These are phyloP conservation scores for Stichodactyla helianthus DNA, from an alignment of 64 coral and sea anemone species.

Conservation along the genomic window DNA sequence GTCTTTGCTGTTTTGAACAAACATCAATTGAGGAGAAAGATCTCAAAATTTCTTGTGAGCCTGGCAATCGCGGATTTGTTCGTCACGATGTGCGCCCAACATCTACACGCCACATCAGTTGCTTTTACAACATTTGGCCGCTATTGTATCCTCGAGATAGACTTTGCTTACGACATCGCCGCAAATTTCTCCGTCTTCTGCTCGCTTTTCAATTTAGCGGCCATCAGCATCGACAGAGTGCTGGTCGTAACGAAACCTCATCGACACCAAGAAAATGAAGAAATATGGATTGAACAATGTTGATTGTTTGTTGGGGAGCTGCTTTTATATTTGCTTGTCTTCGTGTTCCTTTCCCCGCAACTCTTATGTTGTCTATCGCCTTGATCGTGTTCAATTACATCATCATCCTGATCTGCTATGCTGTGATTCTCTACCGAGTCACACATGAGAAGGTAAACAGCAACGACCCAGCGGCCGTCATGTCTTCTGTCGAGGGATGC, in stretches of 20 bases:
- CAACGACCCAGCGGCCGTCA: not conserved
- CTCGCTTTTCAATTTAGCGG: conserved; percentile 17
- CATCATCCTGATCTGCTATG: conserved; percentile 12
- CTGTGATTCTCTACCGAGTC: not conserved
- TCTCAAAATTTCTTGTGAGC: conserved; percentile 25
- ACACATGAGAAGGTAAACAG: not conserved
- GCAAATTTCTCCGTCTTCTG: conserved; percentile 18
- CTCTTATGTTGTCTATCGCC: not conserved
- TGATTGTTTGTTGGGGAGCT: conserved; percentile 12
- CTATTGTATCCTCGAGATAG: conserved; percentile 5
- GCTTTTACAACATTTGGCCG: not conserved
- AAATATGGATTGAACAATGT: conserved; percentile 19
- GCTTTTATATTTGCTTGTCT: conserved; percentile 1
- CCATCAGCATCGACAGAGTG: conserved; percentile 30
- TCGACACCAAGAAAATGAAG: not conserved
- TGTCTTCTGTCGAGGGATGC: not conserved
- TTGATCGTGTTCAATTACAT: not conserved
- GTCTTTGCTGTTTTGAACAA: conserved; percentile 19
- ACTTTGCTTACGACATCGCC: conserved; percentile 13
- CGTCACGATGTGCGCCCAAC: conserved; percentile 18
- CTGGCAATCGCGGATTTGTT: conserved; percentile 36
- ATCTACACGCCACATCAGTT: not conserved
- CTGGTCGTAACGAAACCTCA: conserved; percentile 21
- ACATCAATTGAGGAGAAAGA: not conserved
- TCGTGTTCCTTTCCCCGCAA: conserved; percentile 19